Evolutionary conservation across 2,797 vertebrate species (phyloP), one percentile per base, ranked within the genome.

Genomic region (Lithobates sylvaticus): DNA sequence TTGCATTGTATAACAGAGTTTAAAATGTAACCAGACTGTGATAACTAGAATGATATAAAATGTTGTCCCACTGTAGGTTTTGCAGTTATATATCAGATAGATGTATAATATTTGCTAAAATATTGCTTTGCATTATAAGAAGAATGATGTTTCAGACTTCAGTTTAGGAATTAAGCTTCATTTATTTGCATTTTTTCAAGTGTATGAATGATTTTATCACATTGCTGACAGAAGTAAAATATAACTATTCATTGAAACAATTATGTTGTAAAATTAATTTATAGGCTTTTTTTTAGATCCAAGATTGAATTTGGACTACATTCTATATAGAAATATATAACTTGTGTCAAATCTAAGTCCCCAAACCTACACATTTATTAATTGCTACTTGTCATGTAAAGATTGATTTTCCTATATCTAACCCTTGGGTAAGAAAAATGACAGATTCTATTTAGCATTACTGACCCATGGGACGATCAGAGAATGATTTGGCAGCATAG

Each of bases 381-480:
- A 86, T 76, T 76, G 58, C 84, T 61, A 10, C 23, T 76, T 86
- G 78, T 76, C 78, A 61, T 64, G 21, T 69, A 58, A 71, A 86
- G 78, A 86, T 76, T 75, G 71, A 76, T 81, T 86, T 81, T 86
- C 64, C 69, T 58, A 58, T 76, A 61, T 50, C 21, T 68, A 64
- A 65, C 47, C 65, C 79, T 77, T 82, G 78, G 50, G 73, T 77
- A 82, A 29, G 39, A 36, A 65, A 81, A 76, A 29, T 77, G 73
- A 86, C 73, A 86, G 44, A 71, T 77, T 82, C 67, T 69, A 80
- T 80, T 85, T 85, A 80, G 42, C 77, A 75, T 80, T 73, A 65
- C 64, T 77, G 74, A 75, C 64, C 85, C 72, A 81, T 69, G 72
- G 44, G 74, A 61, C 26, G 18, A 86, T 86, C 71, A 69, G 84